Base-by-base conservation (phyloP, 2,888 invertebrate species). In the Pseudococcus viburni region DNA sequence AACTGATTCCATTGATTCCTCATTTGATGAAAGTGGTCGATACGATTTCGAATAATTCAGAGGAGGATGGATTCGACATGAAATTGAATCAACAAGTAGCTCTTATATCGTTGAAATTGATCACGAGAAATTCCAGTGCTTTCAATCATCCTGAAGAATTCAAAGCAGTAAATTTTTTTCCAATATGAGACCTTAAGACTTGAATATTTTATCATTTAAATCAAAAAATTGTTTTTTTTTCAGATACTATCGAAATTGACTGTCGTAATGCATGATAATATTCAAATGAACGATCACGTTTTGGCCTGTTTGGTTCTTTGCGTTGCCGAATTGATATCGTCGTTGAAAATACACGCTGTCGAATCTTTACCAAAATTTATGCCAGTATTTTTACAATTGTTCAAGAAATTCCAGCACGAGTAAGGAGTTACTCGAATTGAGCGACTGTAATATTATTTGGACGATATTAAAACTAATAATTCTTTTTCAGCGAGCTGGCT, bases 101-200 rank as follows among this genome's bases (percentile, higher is more conserved):
- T 0, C 92, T 98, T 46, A 93, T 97, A 77, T 95, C 96, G 0
- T 91, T 98, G 80, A 98, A 98, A 91, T 92, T 97, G 17, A 91
- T 98, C 12, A 89, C 89, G 0, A 89, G 89, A 46, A 59, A 88
- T 46, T 89, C 86, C 15, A 55, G 86, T 59, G 88, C 88, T 46
- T 68, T 87, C 39, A 88, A 89, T 33, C 84, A 89, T 68, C 17
- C 88, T 8, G 46, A 86, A 26, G 46, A 84, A 19, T 89, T 90
- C 39, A 89, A 88, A 26, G 84, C 83, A 19, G 88, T 88, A 39
- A 85, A 22, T 48, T 51, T 4, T 39, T 64, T 19, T 26, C 26
- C 26, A n/a, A 17, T 0, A 55, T 15, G n/a, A 55, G 26, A 33
- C 26, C 26, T 33, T 3, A 33, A 33, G 26, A 33, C 26, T 33